Evolutionary conservation across 2,888 invertebrate genomes (phyloP).

Genomic region (Polymixis flavicincta): DNA sequence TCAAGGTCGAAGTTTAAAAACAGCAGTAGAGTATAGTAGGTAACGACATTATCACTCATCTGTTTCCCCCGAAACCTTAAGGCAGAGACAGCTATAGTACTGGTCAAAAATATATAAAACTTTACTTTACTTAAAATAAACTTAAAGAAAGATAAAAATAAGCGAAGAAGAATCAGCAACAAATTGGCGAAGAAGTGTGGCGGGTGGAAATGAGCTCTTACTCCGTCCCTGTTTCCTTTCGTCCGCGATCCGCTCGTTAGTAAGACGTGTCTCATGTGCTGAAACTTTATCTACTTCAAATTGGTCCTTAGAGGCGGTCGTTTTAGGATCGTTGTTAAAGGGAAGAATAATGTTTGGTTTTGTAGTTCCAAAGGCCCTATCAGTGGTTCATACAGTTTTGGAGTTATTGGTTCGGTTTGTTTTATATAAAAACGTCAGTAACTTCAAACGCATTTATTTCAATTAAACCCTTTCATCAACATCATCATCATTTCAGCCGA

Average conservation of each 20-base stretch:
- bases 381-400: not conserved
- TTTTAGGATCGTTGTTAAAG: constrained; percentile 6
- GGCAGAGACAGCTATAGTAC: not conserved
- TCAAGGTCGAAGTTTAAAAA: too few species aligned
- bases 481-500: too few species aligned
- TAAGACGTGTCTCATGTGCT: constrained; percentile 46
- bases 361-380: not conserved
- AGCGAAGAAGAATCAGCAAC: constrained; percentile 30
- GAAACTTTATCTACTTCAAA: constrained; percentile 33
- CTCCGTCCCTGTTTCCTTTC: constrained; percentile 52
- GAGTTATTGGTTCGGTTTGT: not conserved
- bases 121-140: not conserved
- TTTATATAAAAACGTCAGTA: too few species aligned
- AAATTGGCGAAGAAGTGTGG: constrained; percentile 29
- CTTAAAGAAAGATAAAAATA: constrained; percentile 5
- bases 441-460: too few species aligned
- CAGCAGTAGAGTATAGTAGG: too few species aligned
- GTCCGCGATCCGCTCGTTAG: constrained; percentile 56
- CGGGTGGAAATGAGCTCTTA: constrained; percentile 41
- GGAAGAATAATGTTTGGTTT: not conserved
- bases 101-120: not conserved
- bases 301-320: constrained; percentile 8
- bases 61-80: not conserved
- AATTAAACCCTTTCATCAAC: too few species aligned
- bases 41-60: not conserved